These are phyloP conservation scores for Prionailurus bengalensis DNA, from an alignment of 2,113 vertebrate genomes.

Conservation along the genomic window DNA sequence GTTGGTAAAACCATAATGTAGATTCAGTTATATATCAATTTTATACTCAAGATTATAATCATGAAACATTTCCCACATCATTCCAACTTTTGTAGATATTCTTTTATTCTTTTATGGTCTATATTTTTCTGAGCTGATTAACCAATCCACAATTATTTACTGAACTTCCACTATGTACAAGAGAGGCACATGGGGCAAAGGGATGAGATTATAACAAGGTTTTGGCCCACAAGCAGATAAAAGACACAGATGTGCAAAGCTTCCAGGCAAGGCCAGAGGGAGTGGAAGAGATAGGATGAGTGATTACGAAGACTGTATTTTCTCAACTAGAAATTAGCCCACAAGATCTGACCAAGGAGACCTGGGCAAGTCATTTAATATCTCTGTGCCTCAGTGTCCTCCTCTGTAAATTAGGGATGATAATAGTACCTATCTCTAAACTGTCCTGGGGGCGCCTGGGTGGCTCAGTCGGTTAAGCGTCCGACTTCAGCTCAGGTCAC, in stretches of 20 bases:
- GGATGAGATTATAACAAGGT: not conserved
- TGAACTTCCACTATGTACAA: not conserved
- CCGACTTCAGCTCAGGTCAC: too few relatives aligned
- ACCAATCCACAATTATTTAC: not conserved
- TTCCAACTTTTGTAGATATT: not conserved
- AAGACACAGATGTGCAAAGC: not conserved
- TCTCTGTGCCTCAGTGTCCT: not conserved
- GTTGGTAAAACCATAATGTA: not conserved
- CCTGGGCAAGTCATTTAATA: not conserved
- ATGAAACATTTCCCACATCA: not conserved
- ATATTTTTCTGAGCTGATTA: not conserved
- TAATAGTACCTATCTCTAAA: not conserved
- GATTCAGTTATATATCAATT: not conserved
- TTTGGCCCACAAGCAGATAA: not conserved
- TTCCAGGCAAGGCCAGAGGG: not conserved
- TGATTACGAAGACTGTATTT: not conserved
- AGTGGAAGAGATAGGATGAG: not conserved
- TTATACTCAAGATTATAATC: constrained; percentile 23
- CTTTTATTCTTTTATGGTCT: constrained; percentile 23
- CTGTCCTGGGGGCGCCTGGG: not conserved
- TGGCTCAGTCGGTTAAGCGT: too few relatives aligned
- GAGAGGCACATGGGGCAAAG: not conserved
- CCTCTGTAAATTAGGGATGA: not conserved
- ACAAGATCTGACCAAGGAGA: not conserved
- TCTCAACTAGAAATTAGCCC: not conserved